These are phyloP conservation scores for Zaprionus gabonicus DNA, from an alignment of 1,140 invertebrate species.

Conservation along the genomic window DNA sequence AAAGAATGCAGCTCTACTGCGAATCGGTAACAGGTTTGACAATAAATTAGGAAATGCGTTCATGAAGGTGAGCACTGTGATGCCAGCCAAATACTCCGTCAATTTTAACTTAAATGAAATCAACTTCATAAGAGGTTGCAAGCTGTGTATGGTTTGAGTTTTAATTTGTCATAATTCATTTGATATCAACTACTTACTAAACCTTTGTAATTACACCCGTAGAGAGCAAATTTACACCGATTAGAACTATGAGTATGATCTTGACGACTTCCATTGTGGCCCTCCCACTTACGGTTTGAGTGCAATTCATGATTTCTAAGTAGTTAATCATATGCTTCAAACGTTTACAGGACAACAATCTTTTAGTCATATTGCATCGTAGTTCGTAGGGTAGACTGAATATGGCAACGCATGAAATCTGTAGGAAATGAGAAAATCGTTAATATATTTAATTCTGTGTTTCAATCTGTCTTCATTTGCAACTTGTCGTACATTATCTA, in stretches of 20 bases:
- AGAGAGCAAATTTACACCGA: background rate
- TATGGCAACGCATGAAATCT: too few species aligned
- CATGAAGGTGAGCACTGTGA: constrained; percentile 36
- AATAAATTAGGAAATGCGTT: constrained; percentile 48
- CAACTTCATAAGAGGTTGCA: constrained; percentile 46
- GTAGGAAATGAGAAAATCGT: too few species aligned
- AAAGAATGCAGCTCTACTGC: constrained; percentile 4
- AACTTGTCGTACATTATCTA: too few species aligned
- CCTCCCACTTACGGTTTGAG: too few species aligned
- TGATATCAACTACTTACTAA: constrained; percentile 43
- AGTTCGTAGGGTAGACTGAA: too few species aligned
- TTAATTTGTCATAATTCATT: background rate
- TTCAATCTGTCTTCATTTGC: too few species aligned
- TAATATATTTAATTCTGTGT: too few species aligned
- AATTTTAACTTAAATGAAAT: constrained; percentile 26
- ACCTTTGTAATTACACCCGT: constrained; percentile 13
- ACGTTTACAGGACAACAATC: too few species aligned
- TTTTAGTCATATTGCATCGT: too few species aligned
- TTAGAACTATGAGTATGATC: background rate
- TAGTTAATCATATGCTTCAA: background rate
- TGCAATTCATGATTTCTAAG: background rate
- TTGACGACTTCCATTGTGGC: too few species aligned
- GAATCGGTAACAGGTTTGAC: constrained; percentile 39
- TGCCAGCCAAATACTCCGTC: constrained; percentile 60
- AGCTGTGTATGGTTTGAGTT: constrained; percentile 11